These are phyloP conservation scores for Meloidogyne chitwoodi DNA, from an alignment of 1,140 invertebrate species.

Conservation along the genomic window DNA sequence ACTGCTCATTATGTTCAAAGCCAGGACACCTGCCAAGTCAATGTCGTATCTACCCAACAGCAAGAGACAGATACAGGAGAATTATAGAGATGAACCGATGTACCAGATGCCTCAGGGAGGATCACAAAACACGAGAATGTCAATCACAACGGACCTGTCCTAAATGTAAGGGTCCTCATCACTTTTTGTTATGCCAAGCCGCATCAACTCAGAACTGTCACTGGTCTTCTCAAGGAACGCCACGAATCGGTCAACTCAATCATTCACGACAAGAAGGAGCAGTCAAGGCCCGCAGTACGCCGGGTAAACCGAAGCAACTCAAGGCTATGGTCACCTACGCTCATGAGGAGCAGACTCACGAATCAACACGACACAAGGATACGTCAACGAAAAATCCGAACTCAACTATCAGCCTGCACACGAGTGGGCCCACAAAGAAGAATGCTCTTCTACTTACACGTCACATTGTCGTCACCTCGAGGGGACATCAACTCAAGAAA, in stretches of 20 bases:
- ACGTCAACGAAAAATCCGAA: neutral
- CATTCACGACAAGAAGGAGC: too few relatives aligned
- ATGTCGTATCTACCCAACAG: too few relatives aligned
- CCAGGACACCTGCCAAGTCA: neutral
- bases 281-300: too few relatives aligned
- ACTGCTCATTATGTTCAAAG: neutral
- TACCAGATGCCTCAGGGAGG: too few relatives aligned
- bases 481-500: neutral
- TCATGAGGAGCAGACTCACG: neutral
- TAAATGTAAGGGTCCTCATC: neutral
- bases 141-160: neutral
- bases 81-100: neutral
- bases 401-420: neutral
- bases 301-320: too few relatives aligned
- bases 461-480: neutral
- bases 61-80: neutral
- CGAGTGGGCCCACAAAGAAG: neutral
- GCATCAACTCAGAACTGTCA: too few relatives aligned
- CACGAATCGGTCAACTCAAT: too few relatives aligned
- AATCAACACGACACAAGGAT: constrained; percentile 19
- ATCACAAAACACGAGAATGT: neutral
- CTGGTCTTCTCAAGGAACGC: too few relatives aligned
- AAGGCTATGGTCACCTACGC: too few relatives aligned
- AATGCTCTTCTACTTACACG: neutral
- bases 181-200: too few relatives aligned